Evolutionary conservation across 2,888 invertebrate genomes (phyloP).

Genomic region (Chaetoderma sp.): DNA sequence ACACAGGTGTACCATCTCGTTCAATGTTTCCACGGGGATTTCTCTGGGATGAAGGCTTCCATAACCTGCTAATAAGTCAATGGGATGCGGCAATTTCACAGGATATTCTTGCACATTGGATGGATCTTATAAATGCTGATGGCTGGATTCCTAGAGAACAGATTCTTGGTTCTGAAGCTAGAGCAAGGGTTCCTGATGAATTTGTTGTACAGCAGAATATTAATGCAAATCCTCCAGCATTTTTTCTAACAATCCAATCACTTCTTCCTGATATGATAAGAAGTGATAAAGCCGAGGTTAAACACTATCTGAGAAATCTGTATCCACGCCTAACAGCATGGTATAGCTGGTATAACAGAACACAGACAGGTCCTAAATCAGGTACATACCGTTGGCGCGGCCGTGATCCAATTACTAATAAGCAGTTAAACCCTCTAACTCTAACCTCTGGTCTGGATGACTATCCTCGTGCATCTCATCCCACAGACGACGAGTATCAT

Average conservation of each 20-base stretch:
- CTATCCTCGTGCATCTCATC: constrained; percentile 97
- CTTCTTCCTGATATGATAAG: constrained; percentile 67
- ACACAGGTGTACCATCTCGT: constrained; percentile 91
- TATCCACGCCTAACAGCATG: constrained; percentile 81
- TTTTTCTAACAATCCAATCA: constrained; percentile 83
- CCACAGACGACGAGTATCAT: constrained; percentile 89
- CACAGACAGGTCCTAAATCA: constrained; percentile 81
- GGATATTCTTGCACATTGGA: constrained; percentile 96
- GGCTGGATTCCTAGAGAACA: constrained; percentile 99
- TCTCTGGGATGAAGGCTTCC: constrained; percentile 99
- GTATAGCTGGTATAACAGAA: constrained; percentile 96
- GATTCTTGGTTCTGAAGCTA: constrained; percentile 72
- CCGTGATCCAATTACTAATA: constrained; percentile 79
- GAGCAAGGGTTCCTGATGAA: constrained; percentile 92
- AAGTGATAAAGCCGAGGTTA: constrained; percentile 50
- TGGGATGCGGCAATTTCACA: constrained; percentile 80
- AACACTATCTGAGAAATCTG: constrained; percentile 74
- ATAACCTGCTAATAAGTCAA: constrained; percentile 83
- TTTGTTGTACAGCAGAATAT: constrained; percentile 94
- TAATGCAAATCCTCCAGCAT: constrained; percentile 97
- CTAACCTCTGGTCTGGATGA: constrained; percentile 95
- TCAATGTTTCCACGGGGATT: constrained; percentile 99
- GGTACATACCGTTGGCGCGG: constrained; percentile 91
- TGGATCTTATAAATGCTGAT: constrained; percentile 95
- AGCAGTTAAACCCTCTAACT: constrained; percentile 96